Percentiles rank a stretch among this genome's conserved stretches.
Evolutionary conservation across 2,113 vertebrate genomes (phyloP).

Genomic region (Pseudonaja textilis): DNA sequence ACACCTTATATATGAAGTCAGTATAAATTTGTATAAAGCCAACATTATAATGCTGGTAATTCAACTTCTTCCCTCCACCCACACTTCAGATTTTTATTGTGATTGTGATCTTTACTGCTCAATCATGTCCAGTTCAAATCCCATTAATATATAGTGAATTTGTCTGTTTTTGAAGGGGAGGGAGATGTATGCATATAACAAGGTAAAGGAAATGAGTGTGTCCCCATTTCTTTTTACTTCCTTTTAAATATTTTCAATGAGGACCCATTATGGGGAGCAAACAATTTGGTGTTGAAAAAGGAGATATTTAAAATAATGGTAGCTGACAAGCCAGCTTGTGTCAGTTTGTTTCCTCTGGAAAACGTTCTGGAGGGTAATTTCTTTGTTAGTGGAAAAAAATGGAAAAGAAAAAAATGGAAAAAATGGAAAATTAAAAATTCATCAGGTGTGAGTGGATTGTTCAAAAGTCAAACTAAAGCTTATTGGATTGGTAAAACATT

Average conservation of each 20-base stretch:
- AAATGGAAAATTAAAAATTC: constrained; percentile 35
- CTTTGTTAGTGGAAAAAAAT: not conserved
- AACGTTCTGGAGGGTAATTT: not conserved
- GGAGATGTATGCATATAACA: not conserved
- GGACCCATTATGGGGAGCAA: not conserved
- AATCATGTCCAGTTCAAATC: not conserved
- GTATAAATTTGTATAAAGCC: not conserved
- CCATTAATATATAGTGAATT: not conserved
- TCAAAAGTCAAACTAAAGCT: constrained; percentile 60
- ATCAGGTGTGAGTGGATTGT: constrained; percentile 51
- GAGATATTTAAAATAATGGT: not conserved
- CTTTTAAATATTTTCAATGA: not conserved
- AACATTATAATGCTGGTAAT: not conserved
- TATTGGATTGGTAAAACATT: constrained; percentile 63
- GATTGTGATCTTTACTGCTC: not conserved
- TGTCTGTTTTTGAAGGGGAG: not conserved
- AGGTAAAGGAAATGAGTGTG: not conserved
- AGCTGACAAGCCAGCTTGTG: not conserved
- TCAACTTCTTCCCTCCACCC: not conserved
- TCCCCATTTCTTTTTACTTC: not conserved
- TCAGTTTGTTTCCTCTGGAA: not conserved
- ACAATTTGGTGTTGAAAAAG: not conserved
- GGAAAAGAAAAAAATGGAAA: constrained; percentile 33
- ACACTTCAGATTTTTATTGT: not conserved
- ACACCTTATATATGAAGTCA: not conserved